Evolutionary conservation across 1,140 invertebrate species (phyloP).

Genomic region (Lordiphosa mommai): DNA sequence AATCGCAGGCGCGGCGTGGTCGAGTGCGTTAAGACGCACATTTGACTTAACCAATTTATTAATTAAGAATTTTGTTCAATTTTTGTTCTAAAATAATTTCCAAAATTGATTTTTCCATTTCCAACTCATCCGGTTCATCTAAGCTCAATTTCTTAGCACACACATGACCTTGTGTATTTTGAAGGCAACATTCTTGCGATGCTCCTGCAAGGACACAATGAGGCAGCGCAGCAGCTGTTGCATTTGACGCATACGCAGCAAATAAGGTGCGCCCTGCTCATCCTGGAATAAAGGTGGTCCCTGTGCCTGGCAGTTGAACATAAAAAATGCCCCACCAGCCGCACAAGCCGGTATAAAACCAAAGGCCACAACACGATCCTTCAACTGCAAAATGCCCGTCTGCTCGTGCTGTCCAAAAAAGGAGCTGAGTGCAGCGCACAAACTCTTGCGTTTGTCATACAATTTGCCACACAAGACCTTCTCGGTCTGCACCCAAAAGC

Average conservation of each 20-base stretch:
- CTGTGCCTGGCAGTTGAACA: conserved; percentile 82
- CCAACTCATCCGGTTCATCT: background rate
- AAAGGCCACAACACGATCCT: conserved; percentile 81
- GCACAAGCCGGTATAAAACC: conserved; percentile 77
- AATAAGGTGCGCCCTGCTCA: conserved; percentile 80
- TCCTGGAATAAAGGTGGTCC: conserved; percentile 81
- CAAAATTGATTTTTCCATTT: background rate
- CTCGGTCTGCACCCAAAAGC: conserved; percentile 80
- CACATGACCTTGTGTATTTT: conserved; percentile 34
- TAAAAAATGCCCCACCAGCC: conserved; percentile 80
- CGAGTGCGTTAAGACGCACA: no score
- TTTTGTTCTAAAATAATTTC: background rate
- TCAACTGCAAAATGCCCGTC: conserved; percentile 80
- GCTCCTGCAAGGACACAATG: conserved; percentile 78
- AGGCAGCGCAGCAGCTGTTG: conserved; percentile 82
- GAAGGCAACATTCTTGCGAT: conserved; percentile 16
- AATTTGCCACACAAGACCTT: conserved; percentile 81
- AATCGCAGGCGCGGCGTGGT: no score
- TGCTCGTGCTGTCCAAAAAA: conserved; percentile 80
- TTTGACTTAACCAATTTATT: no score
- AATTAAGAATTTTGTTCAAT: no score
- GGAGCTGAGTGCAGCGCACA: conserved; percentile 81
- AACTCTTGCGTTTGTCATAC: conserved; percentile 80
- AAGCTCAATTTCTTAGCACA: conserved; percentile 17
- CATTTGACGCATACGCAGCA: conserved; percentile 81